Base-by-base conservation (phyloP, 2,888 invertebrate species). In the Amphimallon solstitiale region DNA sequence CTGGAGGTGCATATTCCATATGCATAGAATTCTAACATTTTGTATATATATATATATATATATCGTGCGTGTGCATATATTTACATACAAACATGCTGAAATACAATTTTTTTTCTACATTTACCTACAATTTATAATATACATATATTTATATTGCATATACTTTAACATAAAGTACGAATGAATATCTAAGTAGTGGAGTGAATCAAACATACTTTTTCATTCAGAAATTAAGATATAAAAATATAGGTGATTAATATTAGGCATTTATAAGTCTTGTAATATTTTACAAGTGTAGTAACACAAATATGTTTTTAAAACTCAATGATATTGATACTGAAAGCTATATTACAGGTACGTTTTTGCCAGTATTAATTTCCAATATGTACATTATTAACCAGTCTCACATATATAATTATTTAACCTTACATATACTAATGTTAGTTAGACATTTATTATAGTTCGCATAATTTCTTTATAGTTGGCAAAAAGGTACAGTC, bases 131-230 rank as follows among this genome's bases (percentile, higher is more conserved):
- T 1, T 38, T 54, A 35, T 14, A 14, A 51, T 21, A 17, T 54
- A 21, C 17, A 7, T 38, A 10, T 14, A 34, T 9, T 12, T 45
- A 63, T 66, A 63, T 67, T 63, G 63, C 40, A 63, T 37, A 59
- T 67, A 67, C 67, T 67, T 67, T 67, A 67, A 67, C 67, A 63
- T 67, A 67, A 67, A 67, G 67, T 67, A 63, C 43, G 52, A 49
- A 48, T 35, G 34, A 38, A 54, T 15, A 19, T 45, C 45, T 45
- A 45, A 45, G 19, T 45, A 45, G 45, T 45, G 19, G 19, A 19
- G 40, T 14, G 45, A 45, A 45, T 45, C 45, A 45, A 45, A 45
- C 19, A 45, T 45, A 45, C 45, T 45, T 45, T 19, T 5, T 45
- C 19, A 34, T 15, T 59, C 19, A 35, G 17, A 15, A 59, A 43